Evolutionary conservation across 2,113 vertebrate genomes (phyloP), one percentile per base, ranked within the genome.

Genomic region (Macroglossus sobrinus): DNA sequence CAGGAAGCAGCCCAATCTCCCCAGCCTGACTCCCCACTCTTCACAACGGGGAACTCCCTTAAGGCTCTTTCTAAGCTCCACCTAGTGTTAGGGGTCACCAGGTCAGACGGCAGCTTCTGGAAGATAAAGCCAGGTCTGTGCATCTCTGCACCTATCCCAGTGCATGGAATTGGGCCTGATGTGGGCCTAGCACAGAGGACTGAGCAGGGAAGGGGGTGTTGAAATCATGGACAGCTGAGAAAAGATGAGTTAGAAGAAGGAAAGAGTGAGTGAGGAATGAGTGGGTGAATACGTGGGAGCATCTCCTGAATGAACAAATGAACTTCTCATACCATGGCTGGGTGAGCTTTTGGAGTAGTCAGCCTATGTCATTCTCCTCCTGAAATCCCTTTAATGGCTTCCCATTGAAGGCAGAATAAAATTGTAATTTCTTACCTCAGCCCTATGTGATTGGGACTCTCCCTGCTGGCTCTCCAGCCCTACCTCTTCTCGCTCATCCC

Each of bases 281-380:
- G 53, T 26, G 33, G 5, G 1, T 66, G 13, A 80, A 14, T 35
- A 12, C 12, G 0, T 2, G 43, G 1, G 11, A 9, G 55, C 45
- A 16, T 80, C 76, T 82, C 68, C 16, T 16, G 38, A 47, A 30
- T 14, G 38, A 26, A 24, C 21, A 15, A 4, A 1, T 55, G 64
- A 45, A 15, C 55, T 63, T 79, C 43, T 45, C 30, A 3, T 15
- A 11, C 33, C 11, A 21, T 2, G 22, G 30, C 63, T 4, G 2
- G 35, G 35, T 22, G 55, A 59, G n/a, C 47, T 59, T 38, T 57
- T 21, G 40, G 87, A 78, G 22, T 33, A 19, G 38, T 19, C 57
- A 66, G 89, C 57, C 26, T 18, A 3, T n/a, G 8, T 55, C 50
- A 7, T 15, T 24, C 30, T 85, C 40, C 66, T 79, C 21, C 15